These are phyloP conservation scores for Ectemnius cavifrons DNA, from an alignment of 2,888 invertebrate species.

Conservation along the genomic window DNA sequence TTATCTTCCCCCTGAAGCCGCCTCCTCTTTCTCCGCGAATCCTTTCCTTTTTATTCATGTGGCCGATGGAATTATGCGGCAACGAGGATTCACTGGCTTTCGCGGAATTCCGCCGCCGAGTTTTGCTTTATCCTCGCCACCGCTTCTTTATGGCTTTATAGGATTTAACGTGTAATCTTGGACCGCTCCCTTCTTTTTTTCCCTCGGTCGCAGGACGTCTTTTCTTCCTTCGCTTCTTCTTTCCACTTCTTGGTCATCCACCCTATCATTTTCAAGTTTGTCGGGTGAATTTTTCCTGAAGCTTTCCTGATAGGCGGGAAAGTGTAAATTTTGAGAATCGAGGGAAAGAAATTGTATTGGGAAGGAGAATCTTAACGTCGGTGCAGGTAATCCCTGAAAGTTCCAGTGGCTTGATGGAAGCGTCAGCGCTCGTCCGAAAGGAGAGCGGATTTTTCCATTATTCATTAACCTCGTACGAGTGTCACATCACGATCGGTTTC, in stretches of 20 bases:
- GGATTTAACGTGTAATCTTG: slow-evolving; percentile 22
- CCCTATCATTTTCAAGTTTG: neutral
- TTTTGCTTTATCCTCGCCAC: slow-evolving; percentile 26
- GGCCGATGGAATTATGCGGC: slow-evolving; percentile 54
- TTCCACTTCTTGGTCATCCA: slow-evolving; percentile 3
- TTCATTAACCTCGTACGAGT: slow-evolving; percentile 54
- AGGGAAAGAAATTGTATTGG: neutral
- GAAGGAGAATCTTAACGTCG: slow-evolving; percentile 45
- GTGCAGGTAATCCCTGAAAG: slow-evolving; percentile 68
- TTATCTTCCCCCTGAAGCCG: neutral
- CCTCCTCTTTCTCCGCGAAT: neutral
- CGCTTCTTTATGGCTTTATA: slow-evolving; percentile 29
- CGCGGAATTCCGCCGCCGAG: slow-evolving; percentile 50
- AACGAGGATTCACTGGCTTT: slow-evolving; percentile 51
- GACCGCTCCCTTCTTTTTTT: slow-evolving; percentile 12
- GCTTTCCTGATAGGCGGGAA: too few relatives aligned
- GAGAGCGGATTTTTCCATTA: slow-evolving; percentile 60
- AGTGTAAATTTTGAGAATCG: slow-evolving; percentile 6
- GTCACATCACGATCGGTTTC: slow-evolving; percentile 60
- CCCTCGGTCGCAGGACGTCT: slow-evolving; percentile 17
- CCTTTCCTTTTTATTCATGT: slow-evolving; percentile 26
- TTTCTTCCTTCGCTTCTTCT: neutral
- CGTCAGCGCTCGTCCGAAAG: slow-evolving; percentile 23
- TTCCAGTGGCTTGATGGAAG: slow-evolving; percentile 40
- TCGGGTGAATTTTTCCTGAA: too few relatives aligned